phyloP scores from a whole-genome alignment of 2,888 invertebrate species.

The Glomeris marginata region DNA sequence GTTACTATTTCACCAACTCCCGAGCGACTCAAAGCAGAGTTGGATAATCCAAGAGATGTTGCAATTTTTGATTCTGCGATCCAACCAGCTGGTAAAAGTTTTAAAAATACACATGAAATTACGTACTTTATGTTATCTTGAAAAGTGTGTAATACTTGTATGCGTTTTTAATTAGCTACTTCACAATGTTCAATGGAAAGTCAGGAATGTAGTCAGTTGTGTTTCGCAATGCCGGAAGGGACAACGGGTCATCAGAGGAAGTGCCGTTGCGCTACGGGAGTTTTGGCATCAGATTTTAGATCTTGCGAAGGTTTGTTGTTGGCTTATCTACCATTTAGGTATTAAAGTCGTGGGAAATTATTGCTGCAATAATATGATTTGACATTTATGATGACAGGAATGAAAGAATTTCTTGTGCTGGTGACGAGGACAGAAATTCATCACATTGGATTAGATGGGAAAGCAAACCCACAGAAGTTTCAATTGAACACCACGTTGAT shows the following conservation, averaged over 20 bases:
- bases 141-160: slow-evolving; percentile 15
- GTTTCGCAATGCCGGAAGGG: slow-evolving; percentile 68
- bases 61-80: slow-evolving; percentile 76
- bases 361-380: slow-evolving; percentile 9
- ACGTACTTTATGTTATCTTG: too few relatives aligned
- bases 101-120: too few relatives aligned
- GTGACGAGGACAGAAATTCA: slow-evolving; percentile 87
- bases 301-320: slow-evolving; percentile 46
- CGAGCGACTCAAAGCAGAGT: slow-evolving; percentile 58
- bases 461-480: slow-evolving; percentile 65
- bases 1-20: slow-evolving; percentile 33
- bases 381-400: slow-evolving; percentile 34
- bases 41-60: slow-evolving; percentile 75
- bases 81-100: slow-evolving; percentile 45
- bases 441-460: slow-evolving; percentile 74
- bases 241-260: slow-evolving; percentile 32
- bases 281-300: slow-evolving; percentile 42
- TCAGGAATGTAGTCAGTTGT: slow-evolving; percentile 75
- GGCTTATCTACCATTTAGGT: too few relatives aligned
- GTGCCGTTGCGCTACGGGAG: slow-evolving; percentile 89
- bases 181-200: slow-evolving; percentile 12
- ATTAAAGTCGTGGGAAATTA: too few relatives aligned
- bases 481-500: slow-evolving; percentile 64
- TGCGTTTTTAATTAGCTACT: background rate
- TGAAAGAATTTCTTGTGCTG: slow-evolving; percentile 81